Evolutionary conservation across 2,797 vertebrate genomes (phyloP), one percentile per base, ranked within the genome.

Genomic region (Halcyon smyrnensis): DNA sequence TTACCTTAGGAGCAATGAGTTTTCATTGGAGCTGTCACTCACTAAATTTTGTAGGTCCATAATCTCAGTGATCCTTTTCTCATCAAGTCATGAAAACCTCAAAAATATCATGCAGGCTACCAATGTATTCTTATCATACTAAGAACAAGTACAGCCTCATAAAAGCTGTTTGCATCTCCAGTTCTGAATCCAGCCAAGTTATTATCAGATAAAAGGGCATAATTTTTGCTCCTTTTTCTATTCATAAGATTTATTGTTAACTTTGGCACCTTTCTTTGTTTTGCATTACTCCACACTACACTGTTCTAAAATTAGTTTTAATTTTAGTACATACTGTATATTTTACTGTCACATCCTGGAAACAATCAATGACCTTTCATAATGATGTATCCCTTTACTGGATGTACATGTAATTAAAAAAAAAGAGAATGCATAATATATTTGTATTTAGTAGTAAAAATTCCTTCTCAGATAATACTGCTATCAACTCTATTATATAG

Each of bases 331-430:
- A 74, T 89, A 70, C 76, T 80, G 45, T 94, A 97, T 96, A 97
- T 97, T 97, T 95, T 96, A 79, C 92, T 97, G 96, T 87, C 90
- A 94, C 80, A 95, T 92, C 88, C 92, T 95, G 84, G 89, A 91
- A 97, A 95, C 73, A 96, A 97, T 97, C 97, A 97, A 97, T 97
- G 97, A 87, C 80, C 85, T 96, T 94, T 97, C 94, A 97, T 97
- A 97, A 98, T 97, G 98, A 97, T 94, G 91, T 95, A 97, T 94
- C 92, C 92, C 88, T 97, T 97, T 90, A 94, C 93, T 96, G 94
- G 97, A 96, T 84, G 57, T 90, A 91, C 77, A 87, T 39, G 1
- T 97, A 97, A 97, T 97, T 97, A 84, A 97, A 98, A 93, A 84
- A 56, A 75, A 97, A 97, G 11, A 73, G 64, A 96, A 95, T 84